Evolutionary conservation across 2,888 invertebrate species (phyloP).

Genomic region (Desoria tigrina): DNA sequence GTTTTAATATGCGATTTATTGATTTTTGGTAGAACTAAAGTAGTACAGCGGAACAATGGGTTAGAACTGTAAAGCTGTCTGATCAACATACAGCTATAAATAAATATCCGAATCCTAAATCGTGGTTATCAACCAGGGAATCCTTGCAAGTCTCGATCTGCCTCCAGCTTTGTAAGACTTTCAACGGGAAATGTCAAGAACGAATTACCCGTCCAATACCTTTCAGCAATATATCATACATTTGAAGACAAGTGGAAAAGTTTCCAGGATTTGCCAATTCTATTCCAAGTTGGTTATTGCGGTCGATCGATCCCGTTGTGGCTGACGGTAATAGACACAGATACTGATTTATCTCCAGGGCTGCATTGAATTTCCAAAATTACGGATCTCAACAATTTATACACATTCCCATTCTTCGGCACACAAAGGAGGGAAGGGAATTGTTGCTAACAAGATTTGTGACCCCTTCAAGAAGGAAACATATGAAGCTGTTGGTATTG

Average conservation of each 20-base stretch:
- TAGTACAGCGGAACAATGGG: too few relatives aligned
- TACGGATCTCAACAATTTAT: conserved; percentile 7
- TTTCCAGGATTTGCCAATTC: conserved; percentile 23
- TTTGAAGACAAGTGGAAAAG: conserved; percentile 24
- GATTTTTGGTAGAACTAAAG: too few relatives aligned
- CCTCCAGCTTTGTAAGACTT: too few relatives aligned
- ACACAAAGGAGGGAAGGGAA: conserved; percentile 3
- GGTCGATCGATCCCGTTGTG: conserved; percentile 1
- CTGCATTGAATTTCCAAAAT: conserved; percentile 6
- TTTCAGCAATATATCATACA: conserved; percentile 20
- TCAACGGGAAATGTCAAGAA: conserved; percentile 8
- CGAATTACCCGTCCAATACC: conserved; percentile 19
- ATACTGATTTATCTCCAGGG: conserved; percentile 6
- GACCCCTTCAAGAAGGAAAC: background rate
- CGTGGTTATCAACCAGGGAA: too few relatives aligned
- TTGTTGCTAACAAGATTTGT: background rate
- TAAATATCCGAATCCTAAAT: too few relatives aligned
- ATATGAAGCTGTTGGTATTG: too few relatives aligned
- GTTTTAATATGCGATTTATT: too few relatives aligned
- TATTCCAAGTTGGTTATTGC: background rate
- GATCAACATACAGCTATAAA: too few relatives aligned
- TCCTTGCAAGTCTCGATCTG: too few relatives aligned
- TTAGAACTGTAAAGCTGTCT: too few relatives aligned
- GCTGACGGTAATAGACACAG: background rate
- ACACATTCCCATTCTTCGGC: background rate